A percentile compares a stretch with the other conserved stretches of the same genome.
phyloP scores from a whole-genome alignment of 2,113 vertebrate species.

The Cephalopholis sonnerati region DNA sequence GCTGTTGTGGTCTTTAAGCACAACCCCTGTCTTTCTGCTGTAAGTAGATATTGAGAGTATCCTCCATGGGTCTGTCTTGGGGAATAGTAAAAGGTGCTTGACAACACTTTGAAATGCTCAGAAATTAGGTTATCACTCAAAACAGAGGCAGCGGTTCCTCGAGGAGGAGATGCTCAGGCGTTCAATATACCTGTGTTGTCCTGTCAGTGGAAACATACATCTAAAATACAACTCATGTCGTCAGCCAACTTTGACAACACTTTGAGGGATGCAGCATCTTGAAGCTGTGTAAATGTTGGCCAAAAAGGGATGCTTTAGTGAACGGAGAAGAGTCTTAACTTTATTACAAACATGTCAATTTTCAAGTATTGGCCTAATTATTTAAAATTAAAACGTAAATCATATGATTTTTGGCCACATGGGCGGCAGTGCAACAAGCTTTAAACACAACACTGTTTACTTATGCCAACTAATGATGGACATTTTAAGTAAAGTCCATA shows the following conservation, averaged over 20 bases:
- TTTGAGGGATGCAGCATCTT: not conserved
- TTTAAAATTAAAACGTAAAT: not conserved
- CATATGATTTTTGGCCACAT: not conserved
- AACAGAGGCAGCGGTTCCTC: slow-evolving; percentile 20
- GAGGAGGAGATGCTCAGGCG: slow-evolving; percentile 6
- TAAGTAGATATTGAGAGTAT: slow-evolving; percentile 22
- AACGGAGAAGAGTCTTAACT: not conserved
- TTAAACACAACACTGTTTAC: not conserved
- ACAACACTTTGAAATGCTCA: slow-evolving; percentile 27
- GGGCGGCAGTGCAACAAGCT: not conserved
- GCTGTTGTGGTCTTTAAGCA: slow-evolving; percentile 40
- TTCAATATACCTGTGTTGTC: slow-evolving; percentile 10
- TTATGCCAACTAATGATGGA: too few species aligned
- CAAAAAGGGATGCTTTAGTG: not conserved
- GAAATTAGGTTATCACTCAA: slow-evolving; percentile 58
- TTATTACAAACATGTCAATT: not conserved
- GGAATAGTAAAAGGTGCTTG: slow-evolving; percentile 24
- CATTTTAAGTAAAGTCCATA: too few species aligned
- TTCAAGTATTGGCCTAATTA: not conserved
- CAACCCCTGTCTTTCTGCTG: slow-evolving; percentile 30
- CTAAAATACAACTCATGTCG: not conserved
- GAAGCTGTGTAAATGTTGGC: not conserved
- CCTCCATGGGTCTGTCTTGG: slow-evolving; percentile 13
- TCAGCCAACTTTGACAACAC: not conserved
- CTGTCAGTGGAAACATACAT: not conserved